Percentiles rank a stretch among this genome's conserved stretches.
Evolutionary conservation across 2,888 invertebrate species (phyloP).

Genomic region (Lydus trimaculatus): DNA sequence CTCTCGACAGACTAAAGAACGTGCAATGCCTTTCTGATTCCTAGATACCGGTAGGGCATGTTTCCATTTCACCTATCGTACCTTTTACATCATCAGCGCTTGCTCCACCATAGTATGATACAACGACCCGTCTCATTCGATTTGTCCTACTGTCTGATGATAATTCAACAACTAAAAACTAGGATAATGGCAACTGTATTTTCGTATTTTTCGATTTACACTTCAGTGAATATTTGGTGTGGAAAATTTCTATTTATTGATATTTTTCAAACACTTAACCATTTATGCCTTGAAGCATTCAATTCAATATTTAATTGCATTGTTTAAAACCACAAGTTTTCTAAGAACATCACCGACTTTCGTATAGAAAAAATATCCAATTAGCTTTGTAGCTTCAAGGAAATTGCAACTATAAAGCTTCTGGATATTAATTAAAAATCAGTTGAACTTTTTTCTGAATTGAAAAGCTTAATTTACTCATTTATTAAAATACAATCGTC

Average conservation of each 20-base stretch:
- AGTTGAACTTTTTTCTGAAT: neutral
- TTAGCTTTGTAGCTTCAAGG: neutral
- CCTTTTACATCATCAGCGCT: constrained; percentile 41
- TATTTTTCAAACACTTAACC: neutral
- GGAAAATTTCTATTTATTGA: neutral
- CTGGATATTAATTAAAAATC: neutral
- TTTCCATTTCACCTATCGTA: constrained; percentile 47
- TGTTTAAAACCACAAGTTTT: neutral
- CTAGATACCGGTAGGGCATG: constrained; percentile 52
- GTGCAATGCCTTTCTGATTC: constrained; percentile 57
- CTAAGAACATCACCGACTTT: neutral
- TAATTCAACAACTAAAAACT: neutral
- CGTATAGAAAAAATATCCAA: neutral
- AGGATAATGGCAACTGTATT: constrained; percentile 4
- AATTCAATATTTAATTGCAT: neutral
- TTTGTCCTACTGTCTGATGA: constrained; percentile 23
- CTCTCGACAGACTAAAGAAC: constrained; percentile 54
- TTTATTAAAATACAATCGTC: neutral
- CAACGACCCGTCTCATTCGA: constrained; percentile 32
- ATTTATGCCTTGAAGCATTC: neutral
- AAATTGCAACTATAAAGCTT: neutral
- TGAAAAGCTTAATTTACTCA: neutral
- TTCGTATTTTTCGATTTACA: constrained; percentile 13
- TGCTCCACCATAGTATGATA: constrained; percentile 19
- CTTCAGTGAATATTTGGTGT: neutral